These are phyloP conservation scores for Egretta garzetta DNA, from an alignment of 2,113 vertebrate genomes.

Conservation along the genomic window DNA sequence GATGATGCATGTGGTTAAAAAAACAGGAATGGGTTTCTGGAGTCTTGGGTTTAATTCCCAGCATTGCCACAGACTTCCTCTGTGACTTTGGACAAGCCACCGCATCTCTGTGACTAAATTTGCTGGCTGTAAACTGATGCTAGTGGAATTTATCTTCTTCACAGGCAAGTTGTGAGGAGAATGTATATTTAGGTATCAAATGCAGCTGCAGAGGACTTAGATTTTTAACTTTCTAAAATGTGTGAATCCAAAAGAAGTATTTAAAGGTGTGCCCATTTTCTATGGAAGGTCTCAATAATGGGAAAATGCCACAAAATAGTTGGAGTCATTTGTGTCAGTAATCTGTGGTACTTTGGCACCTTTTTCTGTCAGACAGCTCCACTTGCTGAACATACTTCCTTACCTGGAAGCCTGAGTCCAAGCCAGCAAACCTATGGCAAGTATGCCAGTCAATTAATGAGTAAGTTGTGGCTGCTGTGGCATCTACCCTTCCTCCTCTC, in stretches of 20 bases:
- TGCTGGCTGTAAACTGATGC: neutral
- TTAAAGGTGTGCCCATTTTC: neutral
- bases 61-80: conserved; percentile 38
- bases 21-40: conserved; percentile 17
- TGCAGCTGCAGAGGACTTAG: neutral
- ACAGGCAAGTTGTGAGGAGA: neutral
- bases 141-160: neutral
- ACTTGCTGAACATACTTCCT: neutral
- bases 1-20: conserved; percentile 1
- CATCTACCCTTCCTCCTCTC: neutral
- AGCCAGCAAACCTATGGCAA: neutral
- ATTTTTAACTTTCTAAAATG: neutral
- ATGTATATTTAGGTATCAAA: neutral
- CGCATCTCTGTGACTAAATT: conserved; percentile 25
- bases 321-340: neutral
- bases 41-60: conserved; percentile 25
- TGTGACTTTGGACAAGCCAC: neutral
- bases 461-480: neutral
- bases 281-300: neutral
- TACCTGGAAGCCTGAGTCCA: neutral
- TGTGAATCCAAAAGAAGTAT: neutral
- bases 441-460: neutral
- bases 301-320: neutral
- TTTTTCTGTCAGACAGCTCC: neutral
- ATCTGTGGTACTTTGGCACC: neutral